Evolutionary conservation across 1,140 invertebrate genomes (phyloP), one percentile per base, ranked within the genome.

Genomic region (Platyura marginata): DNA sequence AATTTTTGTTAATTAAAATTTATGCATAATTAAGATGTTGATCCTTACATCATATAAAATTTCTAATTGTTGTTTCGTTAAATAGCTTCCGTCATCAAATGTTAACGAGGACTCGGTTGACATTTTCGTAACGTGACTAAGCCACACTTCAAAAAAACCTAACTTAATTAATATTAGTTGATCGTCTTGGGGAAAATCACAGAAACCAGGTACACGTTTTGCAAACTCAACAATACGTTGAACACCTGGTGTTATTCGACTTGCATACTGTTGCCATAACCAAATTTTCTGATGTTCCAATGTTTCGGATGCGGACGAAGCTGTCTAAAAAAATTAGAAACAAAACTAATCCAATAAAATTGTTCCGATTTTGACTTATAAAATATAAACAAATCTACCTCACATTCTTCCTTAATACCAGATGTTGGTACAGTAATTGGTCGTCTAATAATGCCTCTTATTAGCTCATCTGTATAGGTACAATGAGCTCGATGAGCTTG

Each of bases 121-220:
- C 62, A 92, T 74, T 40, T 81, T 74, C 1, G 86, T 72, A 41
- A 89, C 80, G 49, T 92, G 79, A 40, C 82, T 79, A 42, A 95
- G 67, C 92, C 93, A 96, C 40, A 96, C 77, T 66, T 97, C 92
- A 62, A 96, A 93, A 68, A 96, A 96, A 25, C 90, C 91, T 51
- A 87, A 74, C 69, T 97, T 94, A 51, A 94, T 91, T 33, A 95
- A 71, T 49, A 92, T 91, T 41, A 95, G 68, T 63, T 95, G 90
- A 64, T 93, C 89, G 52, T 93, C 88, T 64, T 93, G 89, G 18
- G 79, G 76, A 41, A 94, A 70, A 40, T 80, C 75, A 52, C 75
- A 73, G 36, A 95, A 95, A 46, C 87, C 84, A 29, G 89, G 89
- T 46, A 92, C 77, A 52, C 82, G 69, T 65, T 94, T 95, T 18